Evolutionary conservation across 1,140 invertebrate species (phyloP), one percentile per base, ranked within the genome.

Genomic region (Planococcus citri): DNA sequence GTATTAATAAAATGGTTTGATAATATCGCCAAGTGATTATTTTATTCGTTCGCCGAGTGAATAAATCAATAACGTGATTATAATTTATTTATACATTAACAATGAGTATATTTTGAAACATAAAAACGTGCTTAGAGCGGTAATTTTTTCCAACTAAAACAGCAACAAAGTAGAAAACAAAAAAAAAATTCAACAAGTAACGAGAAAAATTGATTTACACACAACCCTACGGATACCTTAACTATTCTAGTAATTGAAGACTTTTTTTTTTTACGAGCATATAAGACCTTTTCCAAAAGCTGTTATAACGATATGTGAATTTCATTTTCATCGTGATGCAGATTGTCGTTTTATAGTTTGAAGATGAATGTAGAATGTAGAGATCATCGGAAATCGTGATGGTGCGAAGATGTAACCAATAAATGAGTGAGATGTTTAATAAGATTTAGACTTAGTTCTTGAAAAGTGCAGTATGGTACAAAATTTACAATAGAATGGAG

Each of bases 181-280:
- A 37, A 17, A 14, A 51, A 51, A 20, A 17, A 51, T 51, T n/a
- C 41, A 51, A 51, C 41, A 51, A 51, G 17, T 17, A 14, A 20
- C 10, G 41, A 51, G n/a, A 51, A 51, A 51, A 51, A 51, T 51
- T 51, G 41, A 51, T 51, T 51, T 51, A 51, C n/a, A 51, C 41
- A 51, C 41, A 51, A 51, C 41, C 41, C 41, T 51, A 51, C 41
- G 41, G 41, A 51, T 9, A 17, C 10, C n/a, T 51, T 51, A 20
- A n/a, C 41, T 51, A 51, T 51, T 51, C 41, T 51, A 51, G 17
- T 51, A 51, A 51, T 51, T 51, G 41, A 51, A 51, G 41, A 51
- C 41, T 4, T 51, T n/a, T n/a, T n/a, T n/a, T n/a, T n/a, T n/a
- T 9, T 9, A 51, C 41, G 41, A 51, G 41, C 41, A n/a, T 14